Percentiles rank a stretch among this genome's conserved stretches.
Evolutionary conservation across 2,888 invertebrate genomes (phyloP).

Genomic region (Sthenelais limicola): DNA sequence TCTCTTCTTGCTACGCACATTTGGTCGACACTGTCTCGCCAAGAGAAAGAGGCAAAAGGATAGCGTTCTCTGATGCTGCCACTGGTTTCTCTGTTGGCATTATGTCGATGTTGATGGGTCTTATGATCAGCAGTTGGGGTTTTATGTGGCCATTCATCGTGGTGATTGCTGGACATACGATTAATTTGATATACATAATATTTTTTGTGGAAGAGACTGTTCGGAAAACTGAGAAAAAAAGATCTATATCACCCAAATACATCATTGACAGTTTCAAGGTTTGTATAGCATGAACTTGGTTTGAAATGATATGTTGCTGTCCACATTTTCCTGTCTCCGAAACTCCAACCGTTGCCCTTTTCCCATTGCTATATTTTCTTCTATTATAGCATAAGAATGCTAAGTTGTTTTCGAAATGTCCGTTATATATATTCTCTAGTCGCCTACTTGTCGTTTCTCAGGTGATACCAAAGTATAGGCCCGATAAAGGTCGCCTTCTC

Average conservation of each 20-base stretch:
- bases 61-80: neutral
- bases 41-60: neutral
- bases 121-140: neutral
- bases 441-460: too few species aligned
- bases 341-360: too few species aligned
- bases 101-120: neutral
- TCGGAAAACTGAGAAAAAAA: neutral
- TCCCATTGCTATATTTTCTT: too few species aligned
- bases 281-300: neutral
- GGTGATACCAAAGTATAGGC: slow-evolving; percentile 9
- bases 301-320: too few species aligned
- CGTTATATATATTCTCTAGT: too few species aligned
- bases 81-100: neutral
- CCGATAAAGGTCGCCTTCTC: neutral
- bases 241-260: neutral
- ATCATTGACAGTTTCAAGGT: slow-evolving; percentile 14
- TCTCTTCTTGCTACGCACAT: neutral
- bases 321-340: too few species aligned
- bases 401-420: too few species aligned
- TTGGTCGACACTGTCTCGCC: neutral
- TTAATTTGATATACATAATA: neutral
- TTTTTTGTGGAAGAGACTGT: slow-evolving; percentile 13
- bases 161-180: neutral
- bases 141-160: slow-evolving; percentile 7
- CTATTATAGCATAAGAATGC: too few species aligned